phyloP scores from a whole-genome alignment of 2,797 vertebrate genomes.

The Dryobates pubescens region DNA sequence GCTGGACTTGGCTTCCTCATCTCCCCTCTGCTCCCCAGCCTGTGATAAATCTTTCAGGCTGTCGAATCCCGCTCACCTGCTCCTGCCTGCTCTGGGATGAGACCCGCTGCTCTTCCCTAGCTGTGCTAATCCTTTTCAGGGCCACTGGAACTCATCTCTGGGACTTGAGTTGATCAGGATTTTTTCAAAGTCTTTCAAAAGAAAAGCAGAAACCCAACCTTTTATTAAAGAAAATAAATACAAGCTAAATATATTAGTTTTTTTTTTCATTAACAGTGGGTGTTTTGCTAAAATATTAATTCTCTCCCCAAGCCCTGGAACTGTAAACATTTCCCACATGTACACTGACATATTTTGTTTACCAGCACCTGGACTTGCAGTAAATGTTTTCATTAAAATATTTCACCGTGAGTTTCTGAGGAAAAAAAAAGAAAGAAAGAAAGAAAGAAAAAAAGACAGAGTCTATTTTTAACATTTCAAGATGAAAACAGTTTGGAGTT shows the following conservation, averaged over 20 bases:
- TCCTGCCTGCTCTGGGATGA: not conserved
- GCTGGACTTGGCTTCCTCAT: not conserved
- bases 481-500: conserved; percentile 14
- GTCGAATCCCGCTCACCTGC: accelerated
- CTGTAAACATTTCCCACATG: not conserved
- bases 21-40: not conserved
- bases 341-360: not conserved
- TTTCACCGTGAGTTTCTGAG: not conserved
- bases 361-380: conserved; percentile 53
- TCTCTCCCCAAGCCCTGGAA: not conserved
- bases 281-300: not conserved
- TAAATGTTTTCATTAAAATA: conserved; percentile 54
- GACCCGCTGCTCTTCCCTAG: not conserved
- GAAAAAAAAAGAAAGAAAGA: not conserved
- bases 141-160: not conserved
- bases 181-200: not conserved
- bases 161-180: not conserved
- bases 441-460: not conserved
- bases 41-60: not conserved
- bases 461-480: conserved; percentile 33
- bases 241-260: no score
- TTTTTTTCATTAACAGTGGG: not conserved
- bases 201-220: not conserved
- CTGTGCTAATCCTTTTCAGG: not conserved
- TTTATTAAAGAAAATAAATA: not conserved